A percentile compares a stretch with the other conserved stretches of the same genome.
These are phyloP conservation scores for Vireo griseus DNA, from an alignment of 2,797 vertebrate species.

Conservation along the genomic window DNA sequence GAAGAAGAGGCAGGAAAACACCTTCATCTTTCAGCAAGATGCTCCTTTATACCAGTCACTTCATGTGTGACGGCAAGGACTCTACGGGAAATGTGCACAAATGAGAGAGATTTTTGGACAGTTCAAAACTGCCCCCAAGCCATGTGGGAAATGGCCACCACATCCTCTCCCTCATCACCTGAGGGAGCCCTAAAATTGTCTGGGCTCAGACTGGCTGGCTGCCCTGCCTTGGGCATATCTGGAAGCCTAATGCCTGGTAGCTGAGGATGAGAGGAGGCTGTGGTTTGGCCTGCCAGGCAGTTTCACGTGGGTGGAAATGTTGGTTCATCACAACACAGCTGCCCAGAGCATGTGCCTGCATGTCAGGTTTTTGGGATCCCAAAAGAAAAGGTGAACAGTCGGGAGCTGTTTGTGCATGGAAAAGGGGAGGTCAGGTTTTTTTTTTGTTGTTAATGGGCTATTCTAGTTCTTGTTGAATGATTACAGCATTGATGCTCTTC, in stretches of 20 bases:
- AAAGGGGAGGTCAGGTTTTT: rapidly evolving
- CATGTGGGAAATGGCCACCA: rapidly evolving
- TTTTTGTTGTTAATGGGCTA: neutral
- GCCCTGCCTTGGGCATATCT: neutral
- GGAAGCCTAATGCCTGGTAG: neutral
- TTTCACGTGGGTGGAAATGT: neutral
- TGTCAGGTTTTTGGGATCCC: neutral
- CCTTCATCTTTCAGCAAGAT: neutral
- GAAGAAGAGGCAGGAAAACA: neutral
- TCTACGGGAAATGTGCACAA: neutral
- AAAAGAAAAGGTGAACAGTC: neutral
- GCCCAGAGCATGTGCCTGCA: neutral
- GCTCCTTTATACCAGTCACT: neutral
- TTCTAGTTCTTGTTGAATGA: neutral
- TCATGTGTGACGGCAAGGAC: neutral
- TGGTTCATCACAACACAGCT: neutral
- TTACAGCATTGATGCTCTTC: neutral
- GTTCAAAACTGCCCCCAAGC: neutral
- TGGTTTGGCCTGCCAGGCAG: neutral
- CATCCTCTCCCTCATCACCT: rapidly evolving
- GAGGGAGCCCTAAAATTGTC: neutral
- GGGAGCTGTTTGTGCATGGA: neutral
- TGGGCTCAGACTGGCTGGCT: neutral
- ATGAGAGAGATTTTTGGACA: neutral
- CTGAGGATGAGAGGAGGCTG: neutral